Evolutionary conservation across 35 echinoderm and acorn worm genomes (phyloP).

Genomic region (Ophioderma brevispina): DNA sequence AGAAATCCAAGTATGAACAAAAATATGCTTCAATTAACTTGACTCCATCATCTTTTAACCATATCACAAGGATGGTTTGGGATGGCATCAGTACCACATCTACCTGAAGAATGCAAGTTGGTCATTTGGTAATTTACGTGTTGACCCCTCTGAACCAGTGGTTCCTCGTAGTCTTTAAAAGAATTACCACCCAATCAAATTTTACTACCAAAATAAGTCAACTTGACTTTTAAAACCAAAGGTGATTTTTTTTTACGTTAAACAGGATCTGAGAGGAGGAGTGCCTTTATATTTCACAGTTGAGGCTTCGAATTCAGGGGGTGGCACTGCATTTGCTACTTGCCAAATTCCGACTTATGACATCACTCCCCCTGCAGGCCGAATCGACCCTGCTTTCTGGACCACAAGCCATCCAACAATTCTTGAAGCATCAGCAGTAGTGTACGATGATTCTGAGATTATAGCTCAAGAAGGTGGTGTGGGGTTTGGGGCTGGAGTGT

Average conservation of each 20-base stretch:
- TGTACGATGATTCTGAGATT: slow-evolving; percentile 45
- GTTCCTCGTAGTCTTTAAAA: too few species aligned
- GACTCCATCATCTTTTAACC: too few species aligned
- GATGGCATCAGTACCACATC: too few species aligned
- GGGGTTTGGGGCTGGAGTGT: slow-evolving; percentile 36
- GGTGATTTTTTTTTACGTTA: background rate
- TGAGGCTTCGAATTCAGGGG: slow-evolving; percentile 18
- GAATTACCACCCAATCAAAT: too few species aligned
- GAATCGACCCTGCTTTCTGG: slow-evolving; percentile 37
- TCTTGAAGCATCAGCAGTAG: slow-evolving; percentile 21
- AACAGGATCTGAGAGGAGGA: slow-evolving; percentile 37
- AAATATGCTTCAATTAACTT: too few species aligned
- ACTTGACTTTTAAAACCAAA: too few species aligned
- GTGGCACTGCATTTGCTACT: slow-evolving; percentile 11
- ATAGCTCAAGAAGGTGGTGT: slow-evolving; percentile 13
- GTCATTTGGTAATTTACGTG: too few species aligned
- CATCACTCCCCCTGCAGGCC: slow-evolving; percentile 37
- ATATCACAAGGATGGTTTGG: too few species aligned
- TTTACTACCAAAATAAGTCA: too few species aligned
- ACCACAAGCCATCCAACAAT: slow-evolving; percentile 48
- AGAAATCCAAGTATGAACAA: too few species aligned
- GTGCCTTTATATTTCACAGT: slow-evolving; percentile 50
- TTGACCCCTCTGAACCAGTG: too few species aligned
- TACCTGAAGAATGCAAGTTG: too few species aligned
- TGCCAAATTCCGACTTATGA: slow-evolving; percentile 46